Percentiles rank a stretch among this genome's conserved stretches.
These are phyloP conservation scores for Dendrocincla fuliginosa DNA, from an alignment of 2,797 vertebrate genomes.

Conservation along the genomic window DNA sequence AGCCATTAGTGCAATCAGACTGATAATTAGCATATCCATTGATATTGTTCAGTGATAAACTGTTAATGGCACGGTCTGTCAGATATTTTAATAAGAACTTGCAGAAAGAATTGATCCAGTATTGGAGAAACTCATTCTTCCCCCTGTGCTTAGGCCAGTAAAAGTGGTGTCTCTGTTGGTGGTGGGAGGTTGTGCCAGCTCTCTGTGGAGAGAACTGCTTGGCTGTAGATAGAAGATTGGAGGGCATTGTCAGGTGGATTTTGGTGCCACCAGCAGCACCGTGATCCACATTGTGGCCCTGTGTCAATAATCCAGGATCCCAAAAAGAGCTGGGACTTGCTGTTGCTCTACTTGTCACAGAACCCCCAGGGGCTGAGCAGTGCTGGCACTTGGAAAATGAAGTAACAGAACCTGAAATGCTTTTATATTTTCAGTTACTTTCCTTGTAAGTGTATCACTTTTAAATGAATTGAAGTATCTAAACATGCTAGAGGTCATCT, in stretches of 20 bases:
- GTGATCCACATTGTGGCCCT: neutral
- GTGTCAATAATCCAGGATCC: neutral
- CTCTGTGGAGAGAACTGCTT: neutral
- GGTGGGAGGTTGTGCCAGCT: neutral
- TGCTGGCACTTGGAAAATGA: neutral
- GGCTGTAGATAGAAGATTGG: neutral
- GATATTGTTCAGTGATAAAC: neutral
- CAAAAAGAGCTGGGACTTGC: neutral
- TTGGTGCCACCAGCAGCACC: neutral
- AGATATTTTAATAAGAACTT: neutral
- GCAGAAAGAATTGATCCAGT: neutral
- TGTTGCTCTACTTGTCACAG: rapidly evolving
- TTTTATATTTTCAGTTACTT: neutral
- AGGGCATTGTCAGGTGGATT: neutral
- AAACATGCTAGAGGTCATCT: neutral
- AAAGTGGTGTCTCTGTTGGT: neutral
- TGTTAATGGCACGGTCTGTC: neutral
- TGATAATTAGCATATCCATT: neutral
- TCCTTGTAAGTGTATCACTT: neutral
- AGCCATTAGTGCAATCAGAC: neutral
- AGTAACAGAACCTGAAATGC: neutral
- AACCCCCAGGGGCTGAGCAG: neutral
- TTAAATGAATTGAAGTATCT: neutral
- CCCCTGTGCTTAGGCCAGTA: neutral
- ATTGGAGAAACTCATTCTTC: neutral